Evolutionary conservation across 2,113 vertebrate species (phyloP), one percentile per base, ranked within the genome.

Genomic region (Atrichornis clamosus): DNA sequence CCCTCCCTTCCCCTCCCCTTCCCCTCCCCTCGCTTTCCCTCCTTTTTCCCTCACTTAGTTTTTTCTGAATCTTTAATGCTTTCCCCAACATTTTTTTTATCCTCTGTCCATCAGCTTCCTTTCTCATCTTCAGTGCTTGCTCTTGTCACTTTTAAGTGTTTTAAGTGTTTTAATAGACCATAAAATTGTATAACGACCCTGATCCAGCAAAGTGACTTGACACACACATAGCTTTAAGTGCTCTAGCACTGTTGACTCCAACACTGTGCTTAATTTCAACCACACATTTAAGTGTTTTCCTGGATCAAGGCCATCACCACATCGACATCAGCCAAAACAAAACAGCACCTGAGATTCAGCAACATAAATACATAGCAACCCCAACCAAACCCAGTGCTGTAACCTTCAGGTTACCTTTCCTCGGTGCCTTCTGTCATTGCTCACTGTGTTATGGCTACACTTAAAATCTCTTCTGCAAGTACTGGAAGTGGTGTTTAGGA

Each of bases 371-470:
- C 79, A 75, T 1, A 95, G 76, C 93, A 96, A 90, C 56, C 41
- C 64, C 89, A 68, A 35, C 47, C 65, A 68, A 60, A 33, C 4
- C 15, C 68, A 15, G 49, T 2, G n/a, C 80, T 89, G 86, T 93
- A 84, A 96, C 95, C 96, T 97, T 92, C 83, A 95, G 73, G 53
- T 90, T 89, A 75, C 93, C 92, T 89, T 92, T 52, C 86, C 44
- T 62, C 73, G 69, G 0, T 15, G 60, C 79, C 64, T 83, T 11
- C 80, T 81, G 83, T 56, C 88, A 65, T 22, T 70, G 68, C 75
- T 39, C 9, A 24, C 70, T 67, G 2, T 77, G 75, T 90, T 84
- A 78, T 39, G 82, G 79, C 79, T 86, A 72, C 79, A 49, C 42
- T 62, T 28, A 8, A 21, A 70, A 50, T 26, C 87, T 49, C 7